phyloP scores from a whole-genome alignment of 2,888 invertebrate genomes.

The Parnassius orleans region DNA sequence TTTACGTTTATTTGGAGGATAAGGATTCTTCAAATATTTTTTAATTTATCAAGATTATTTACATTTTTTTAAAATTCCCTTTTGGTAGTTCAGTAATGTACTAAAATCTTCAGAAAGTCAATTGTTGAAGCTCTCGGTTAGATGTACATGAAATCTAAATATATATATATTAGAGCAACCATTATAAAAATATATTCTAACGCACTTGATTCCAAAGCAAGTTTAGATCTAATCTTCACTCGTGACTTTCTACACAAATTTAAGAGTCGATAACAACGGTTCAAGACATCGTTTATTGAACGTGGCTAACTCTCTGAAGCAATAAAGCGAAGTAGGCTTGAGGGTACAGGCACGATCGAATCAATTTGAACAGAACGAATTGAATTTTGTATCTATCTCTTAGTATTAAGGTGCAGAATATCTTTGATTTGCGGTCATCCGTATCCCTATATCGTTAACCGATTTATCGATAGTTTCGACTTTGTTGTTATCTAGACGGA shows the following conservation, averaged over 20 bases:
- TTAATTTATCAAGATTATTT: too few relatives aligned
- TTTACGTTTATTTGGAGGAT: too few relatives aligned
- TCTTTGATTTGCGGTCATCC: slow-evolving; percentile 9
- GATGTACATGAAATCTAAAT: too few relatives aligned
- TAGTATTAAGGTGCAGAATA: not conserved
- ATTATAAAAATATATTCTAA: too few relatives aligned
- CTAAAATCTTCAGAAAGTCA: too few relatives aligned
- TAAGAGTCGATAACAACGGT: slow-evolving; percentile 7
- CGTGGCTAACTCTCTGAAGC: slow-evolving; percentile 10
- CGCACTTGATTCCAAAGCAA: not conserved
- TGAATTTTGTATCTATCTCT: slow-evolving; percentile 18
- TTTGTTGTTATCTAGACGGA: slow-evolving; percentile 3
- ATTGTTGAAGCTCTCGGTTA: too few relatives aligned
- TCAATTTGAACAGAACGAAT: not conserved
- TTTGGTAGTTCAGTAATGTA: too few relatives aligned
- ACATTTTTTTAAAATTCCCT: too few relatives aligned
- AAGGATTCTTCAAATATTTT: too few relatives aligned
- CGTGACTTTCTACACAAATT: slow-evolving; percentile 15
- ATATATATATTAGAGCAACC: too few relatives aligned
- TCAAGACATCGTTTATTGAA: slow-evolving; percentile 14
- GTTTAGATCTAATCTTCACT: slow-evolving; percentile 1
- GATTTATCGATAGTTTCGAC: slow-evolving; percentile 7
- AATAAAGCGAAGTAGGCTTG: slow-evolving; percentile 17
- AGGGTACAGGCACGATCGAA: slow-evolving; percentile 1
- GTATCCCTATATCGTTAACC: slow-evolving; percentile 3